Conservation (phyloP, 2,888 invertebrate species). For the Eulithis prunata region DNA sequence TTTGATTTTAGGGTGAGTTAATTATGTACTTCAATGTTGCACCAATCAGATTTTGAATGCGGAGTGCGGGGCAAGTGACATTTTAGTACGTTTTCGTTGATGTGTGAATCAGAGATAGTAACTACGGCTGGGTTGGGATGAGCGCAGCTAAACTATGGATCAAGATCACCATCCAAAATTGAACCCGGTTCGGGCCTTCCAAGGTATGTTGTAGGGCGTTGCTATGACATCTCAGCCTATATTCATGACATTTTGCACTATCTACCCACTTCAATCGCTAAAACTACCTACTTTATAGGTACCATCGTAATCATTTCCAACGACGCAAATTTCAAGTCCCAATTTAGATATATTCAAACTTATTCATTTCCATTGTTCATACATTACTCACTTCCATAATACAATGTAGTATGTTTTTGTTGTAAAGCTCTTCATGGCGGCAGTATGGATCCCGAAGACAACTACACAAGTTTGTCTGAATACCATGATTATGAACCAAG, state of each 20-base stretch:
- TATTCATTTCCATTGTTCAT: conserved; percentile 3
- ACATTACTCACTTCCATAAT: background rate
- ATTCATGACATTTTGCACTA: too few species aligned
- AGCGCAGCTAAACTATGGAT: conserved; percentile 55
- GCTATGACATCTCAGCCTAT: background rate
- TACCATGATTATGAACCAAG: conserved; percentile 97
- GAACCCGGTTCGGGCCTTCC: conserved; percentile 74
- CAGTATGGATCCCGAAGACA: conserved; percentile 86
- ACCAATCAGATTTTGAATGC: conserved; percentile 2
- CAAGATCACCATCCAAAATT: conserved; percentile 73
- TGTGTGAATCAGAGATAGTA: conserved; percentile 27
- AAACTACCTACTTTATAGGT: background rate
- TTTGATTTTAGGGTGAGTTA: conserved; percentile 1
- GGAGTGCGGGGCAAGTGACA: conserved; percentile 33
- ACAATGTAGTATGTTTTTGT: conserved; percentile 10
- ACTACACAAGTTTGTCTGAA: conserved; percentile 94
- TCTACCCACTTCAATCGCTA: background rate
- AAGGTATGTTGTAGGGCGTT: conserved; percentile 56
- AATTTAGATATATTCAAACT: background rate
- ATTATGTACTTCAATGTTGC: conserved; percentile 3
- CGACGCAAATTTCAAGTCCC: background rate
- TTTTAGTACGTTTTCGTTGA: conserved; percentile 26
- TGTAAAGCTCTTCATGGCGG: conserved; percentile 65
- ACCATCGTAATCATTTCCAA: background rate
- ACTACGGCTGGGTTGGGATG: conserved; percentile 24